Base-by-base conservation (phyloP, 2,888 invertebrate species). In the Caprella mutica region DNA sequence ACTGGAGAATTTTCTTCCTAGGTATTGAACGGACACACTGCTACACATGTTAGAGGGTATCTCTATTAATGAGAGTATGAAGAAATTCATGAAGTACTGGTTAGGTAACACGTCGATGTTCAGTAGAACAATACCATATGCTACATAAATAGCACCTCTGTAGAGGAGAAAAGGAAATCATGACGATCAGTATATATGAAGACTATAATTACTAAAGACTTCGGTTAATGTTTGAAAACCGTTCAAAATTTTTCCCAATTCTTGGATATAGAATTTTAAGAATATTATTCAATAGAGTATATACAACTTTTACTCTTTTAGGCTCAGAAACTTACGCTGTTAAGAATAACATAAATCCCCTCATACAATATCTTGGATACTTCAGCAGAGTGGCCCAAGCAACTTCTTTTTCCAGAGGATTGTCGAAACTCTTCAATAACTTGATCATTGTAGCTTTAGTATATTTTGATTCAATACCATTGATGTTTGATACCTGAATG, bases 61-160 rank as follows among this genome's bases (percentile, higher is more conserved):
- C 50, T 64, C 64, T 21, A 55, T 54, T 5, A 55, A 21, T 19
- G 64, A 60, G 14, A 64, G 51, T 5, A 64, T 40, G 56, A 64
- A 64, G 56, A 60, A 57, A 29, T 53, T 60, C 19, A 63, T 23
- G 30, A 52, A 63, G 38, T 44, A 44, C 42, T 51, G 59, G 43
- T 46, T 50, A 19, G 55, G 43, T 23, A 63, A 33, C 12, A 55
- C 44, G 4, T 39, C 40, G 43, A 63, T 55, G 33, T 44, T 44
- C 24, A 63, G 48, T 44, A 57, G 38, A 21, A 52, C 46, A 21
- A 54, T 30, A 26, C 57, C 56, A 43, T 63, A 60, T 29, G 46
- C 55, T 21, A 59, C 29, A 39, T 52, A 57, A 12, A 21, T 30
- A 17, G 39, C 35, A 12, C 23, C 44, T 19, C 61, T 61, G 61